A percentile compares a stretch with the other conserved stretches of the same genome.
Conservation (phyloP, 2,797 vertebrate species). For the Numenius phaeopus region DNA sequence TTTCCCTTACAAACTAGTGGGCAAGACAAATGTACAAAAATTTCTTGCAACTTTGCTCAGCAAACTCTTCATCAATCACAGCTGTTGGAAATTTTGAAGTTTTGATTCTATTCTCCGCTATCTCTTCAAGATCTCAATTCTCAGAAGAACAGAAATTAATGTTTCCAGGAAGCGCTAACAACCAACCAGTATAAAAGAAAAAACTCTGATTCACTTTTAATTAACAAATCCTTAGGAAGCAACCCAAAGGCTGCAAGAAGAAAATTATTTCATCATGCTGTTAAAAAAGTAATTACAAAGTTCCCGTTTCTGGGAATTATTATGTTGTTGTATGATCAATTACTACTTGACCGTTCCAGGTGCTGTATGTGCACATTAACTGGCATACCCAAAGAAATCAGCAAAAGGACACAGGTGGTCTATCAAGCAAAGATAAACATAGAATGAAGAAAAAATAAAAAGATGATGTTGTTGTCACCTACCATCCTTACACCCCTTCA, state of each 20-base stretch:
- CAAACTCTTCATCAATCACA: neutral
- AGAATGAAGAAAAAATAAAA: neutral
- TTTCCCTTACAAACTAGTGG: neutral
- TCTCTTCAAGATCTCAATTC: neutral
- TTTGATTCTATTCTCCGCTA: neutral
- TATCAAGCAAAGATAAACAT: neutral
- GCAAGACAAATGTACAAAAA: neutral
- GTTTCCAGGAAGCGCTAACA: neutral
- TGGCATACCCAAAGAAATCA: neutral
- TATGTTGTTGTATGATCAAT: neutral
- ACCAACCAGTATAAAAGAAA: neutral
- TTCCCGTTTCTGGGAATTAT: neutral
- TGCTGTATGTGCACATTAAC: neutral
- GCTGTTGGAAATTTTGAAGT: neutral
- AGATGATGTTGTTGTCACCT: neutral
- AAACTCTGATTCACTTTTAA: neutral
- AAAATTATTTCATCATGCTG: neutral
- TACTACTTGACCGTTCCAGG: rapidly evolving
- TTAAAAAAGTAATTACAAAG: neutral
- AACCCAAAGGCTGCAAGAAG: neutral
- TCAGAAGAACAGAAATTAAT: neutral
- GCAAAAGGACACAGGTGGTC: neutral
- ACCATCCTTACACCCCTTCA: neutral
- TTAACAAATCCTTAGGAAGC: neutral
- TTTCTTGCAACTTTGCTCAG: neutral